Evolutionary conservation across 2,888 invertebrate genomes (phyloP).

Genomic region (Pimpla rufipes): DNA sequence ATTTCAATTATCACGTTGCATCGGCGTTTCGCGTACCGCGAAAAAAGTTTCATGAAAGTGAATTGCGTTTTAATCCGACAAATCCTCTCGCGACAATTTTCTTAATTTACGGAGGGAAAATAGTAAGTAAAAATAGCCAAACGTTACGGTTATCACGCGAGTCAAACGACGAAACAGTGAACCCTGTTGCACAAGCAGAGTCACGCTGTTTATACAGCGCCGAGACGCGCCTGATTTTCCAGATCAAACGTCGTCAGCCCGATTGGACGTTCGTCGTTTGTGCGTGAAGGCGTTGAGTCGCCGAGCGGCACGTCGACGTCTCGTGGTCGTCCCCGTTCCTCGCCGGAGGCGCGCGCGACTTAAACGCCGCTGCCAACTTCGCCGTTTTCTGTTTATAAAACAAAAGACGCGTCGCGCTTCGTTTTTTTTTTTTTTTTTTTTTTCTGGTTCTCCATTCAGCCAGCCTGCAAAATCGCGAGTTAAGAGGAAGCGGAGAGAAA

Average conservation of each 20-base stretch:
- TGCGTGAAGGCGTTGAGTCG: conserved; percentile 39
- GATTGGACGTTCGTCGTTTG: conserved; percentile 56
- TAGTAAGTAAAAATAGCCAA: neutral
- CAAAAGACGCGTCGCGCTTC: conserved; percentile 69
- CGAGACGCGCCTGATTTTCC: conserved; percentile 69
- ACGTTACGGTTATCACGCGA: neutral
- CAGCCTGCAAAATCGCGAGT: conserved; percentile 1
- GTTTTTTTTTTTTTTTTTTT: conserved; percentile 47
- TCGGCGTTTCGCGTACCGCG: no score
- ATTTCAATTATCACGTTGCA: neutral
- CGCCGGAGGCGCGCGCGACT: conserved; percentile 22
- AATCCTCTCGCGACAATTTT: no score
- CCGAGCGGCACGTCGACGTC: conserved; percentile 56
- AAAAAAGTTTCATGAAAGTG: no score
- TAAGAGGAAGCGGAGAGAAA: neutral
- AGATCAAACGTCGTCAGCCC: conserved; percentile 74
- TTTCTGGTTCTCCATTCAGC: conserved; percentile 21
- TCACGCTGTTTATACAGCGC: conserved; percentile 53
- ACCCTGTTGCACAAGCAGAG: conserved; percentile 32
- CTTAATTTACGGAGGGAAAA: no score
- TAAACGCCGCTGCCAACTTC: conserved; percentile 19
- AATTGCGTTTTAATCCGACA: no score
- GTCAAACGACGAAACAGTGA: conserved; percentile 34
- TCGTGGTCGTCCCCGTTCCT: conserved; percentile 46
- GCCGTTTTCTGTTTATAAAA: conserved; percentile 73